Evolutionary conservation across 2,113 vertebrate species (phyloP), one percentile per base, ranked within the genome.

Genomic region (Odocoileus hemionus): DNA sequence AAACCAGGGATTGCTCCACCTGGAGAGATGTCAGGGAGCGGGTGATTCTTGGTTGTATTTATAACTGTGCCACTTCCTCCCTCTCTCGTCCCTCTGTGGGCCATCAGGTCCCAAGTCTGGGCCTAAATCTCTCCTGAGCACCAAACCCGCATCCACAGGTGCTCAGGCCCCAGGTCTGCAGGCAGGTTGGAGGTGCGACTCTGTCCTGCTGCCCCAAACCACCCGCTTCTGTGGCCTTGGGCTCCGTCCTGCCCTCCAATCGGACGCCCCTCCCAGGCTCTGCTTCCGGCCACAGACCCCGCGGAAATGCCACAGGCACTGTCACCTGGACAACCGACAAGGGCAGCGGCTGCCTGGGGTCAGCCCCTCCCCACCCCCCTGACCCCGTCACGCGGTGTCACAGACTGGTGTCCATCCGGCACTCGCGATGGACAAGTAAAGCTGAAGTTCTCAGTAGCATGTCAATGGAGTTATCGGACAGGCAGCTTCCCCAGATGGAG

Each of bases 231-330:
- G 19, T 6, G 33, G 3, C 4, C n/a, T 47, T 26, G 43, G 1
- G 16, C 15, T 55, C 55, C 50, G 10, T 7, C 33, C 50, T 7
- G 25, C n/a, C 9, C 3, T n/a, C 26, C 58, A 7, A 0, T 21
- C 30, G 0, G 84, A 5, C 4, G 54, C 55, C 6, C 33, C 11
- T 25, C 5, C 23, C 14, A 5, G 67, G 33, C 12, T 8, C 74
- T 28, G 7, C 15, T 28, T 13, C 76, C 5, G 0, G 4, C 80
- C 21, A 17, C 80, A 1, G 15, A 0, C 7, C 33, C 19, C 5
- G 3, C 12, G 1, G 2, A 30, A 33, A 47, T 8, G 11, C 26
- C 45, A 2, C 47, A 1, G 9, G n/a, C 19, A 3, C 55, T 58
- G 8, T 50, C 6, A 2, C 33, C 57, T 30, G 76, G 55, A 50